Percentiles rank a stretch among this genome's conserved stretches.
Conservation (phyloP, 2,113 vertebrate species). For the Nematolebias whitei region DNA sequence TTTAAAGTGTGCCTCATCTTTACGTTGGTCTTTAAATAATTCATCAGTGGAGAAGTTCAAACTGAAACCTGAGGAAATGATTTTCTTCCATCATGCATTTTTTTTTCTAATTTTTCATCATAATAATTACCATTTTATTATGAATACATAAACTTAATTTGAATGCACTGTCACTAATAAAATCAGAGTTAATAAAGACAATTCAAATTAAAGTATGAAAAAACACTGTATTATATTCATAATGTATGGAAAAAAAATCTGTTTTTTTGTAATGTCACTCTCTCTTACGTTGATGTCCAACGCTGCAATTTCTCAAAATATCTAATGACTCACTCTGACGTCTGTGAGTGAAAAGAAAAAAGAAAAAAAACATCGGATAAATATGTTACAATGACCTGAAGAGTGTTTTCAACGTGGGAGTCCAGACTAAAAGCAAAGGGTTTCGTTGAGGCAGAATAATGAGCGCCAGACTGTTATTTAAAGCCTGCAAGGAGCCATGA, state of each 20-base stretch:
- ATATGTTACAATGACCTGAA: slow-evolving; percentile 37
- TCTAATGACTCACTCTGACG: slow-evolving; percentile 38
- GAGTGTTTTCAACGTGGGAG: slow-evolving; percentile 47
- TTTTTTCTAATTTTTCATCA: too few relatives aligned
- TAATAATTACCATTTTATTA: background rate
- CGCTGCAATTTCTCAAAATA: slow-evolving; percentile 31
- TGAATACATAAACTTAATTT: too few relatives aligned
- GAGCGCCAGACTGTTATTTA: slow-evolving; percentile 67
- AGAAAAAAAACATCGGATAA: slow-evolving; percentile 15
- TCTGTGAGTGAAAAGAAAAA: background rate
- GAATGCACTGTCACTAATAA: too few relatives aligned
- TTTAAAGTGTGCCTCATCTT: background rate
- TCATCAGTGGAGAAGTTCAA: background rate
- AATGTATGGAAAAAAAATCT: too few relatives aligned
- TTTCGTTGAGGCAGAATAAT: slow-evolving; percentile 64
- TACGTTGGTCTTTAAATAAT: background rate
- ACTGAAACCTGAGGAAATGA: background rate
- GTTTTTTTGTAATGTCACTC: too few relatives aligned
- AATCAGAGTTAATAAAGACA: background rate
- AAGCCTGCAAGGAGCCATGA: slow-evolving; percentile 70
- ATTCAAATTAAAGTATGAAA: background rate
- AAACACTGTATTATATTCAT: too few relatives aligned
- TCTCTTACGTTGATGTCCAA: slow-evolving; percentile 13
- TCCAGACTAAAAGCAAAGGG: slow-evolving; percentile 51
- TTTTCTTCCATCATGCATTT: background rate